phyloP scores from a whole-genome alignment of 1,140 invertebrate genomes.

The Dendrolimus kikuchii region DNA sequence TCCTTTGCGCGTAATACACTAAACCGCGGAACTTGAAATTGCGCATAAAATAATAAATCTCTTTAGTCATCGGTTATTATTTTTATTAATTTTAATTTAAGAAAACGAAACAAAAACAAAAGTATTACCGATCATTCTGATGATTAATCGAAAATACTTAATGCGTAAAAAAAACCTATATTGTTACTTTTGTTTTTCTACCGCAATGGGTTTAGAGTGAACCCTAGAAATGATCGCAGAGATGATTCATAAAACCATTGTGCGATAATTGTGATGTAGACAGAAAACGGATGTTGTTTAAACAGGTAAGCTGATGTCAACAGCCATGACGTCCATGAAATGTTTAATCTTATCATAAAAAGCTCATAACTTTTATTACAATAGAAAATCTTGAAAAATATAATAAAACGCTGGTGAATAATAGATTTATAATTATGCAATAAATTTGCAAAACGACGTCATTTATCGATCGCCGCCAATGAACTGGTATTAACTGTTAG shows the following conservation, averaged over 20 bases:
- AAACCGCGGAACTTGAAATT: slow-evolving; percentile 10
- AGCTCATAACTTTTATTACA: slow-evolving; percentile 7
- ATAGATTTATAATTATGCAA: no score
- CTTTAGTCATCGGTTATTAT: background rate
- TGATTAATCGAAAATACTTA: no score
- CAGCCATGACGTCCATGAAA: slow-evolving; percentile 36
- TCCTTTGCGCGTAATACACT: slow-evolving; percentile 4
- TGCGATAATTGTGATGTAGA: slow-evolving; percentile 16
- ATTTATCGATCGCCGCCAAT: no score
- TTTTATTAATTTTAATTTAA: background rate
- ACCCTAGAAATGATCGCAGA: slow-evolving; percentile 10
- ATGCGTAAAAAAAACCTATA: no score
- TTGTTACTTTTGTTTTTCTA: background rate
- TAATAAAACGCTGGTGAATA: background rate
- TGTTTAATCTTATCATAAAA: slow-evolving; percentile 15
- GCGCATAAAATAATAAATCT: slow-evolving; percentile 1
- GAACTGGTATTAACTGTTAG: no score
- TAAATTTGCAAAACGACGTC: no score
- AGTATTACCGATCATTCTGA: no score
- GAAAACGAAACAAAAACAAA: no score
- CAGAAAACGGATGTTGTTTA: slow-evolving; percentile 42
- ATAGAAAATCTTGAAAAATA: background rate
- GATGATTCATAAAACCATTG: slow-evolving; percentile 26
- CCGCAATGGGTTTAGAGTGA: slow-evolving; percentile 3
- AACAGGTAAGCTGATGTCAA: slow-evolving; percentile 51